Conservation (phyloP, 2,888 invertebrate species). For the Pseudoips prasinana region DNA sequence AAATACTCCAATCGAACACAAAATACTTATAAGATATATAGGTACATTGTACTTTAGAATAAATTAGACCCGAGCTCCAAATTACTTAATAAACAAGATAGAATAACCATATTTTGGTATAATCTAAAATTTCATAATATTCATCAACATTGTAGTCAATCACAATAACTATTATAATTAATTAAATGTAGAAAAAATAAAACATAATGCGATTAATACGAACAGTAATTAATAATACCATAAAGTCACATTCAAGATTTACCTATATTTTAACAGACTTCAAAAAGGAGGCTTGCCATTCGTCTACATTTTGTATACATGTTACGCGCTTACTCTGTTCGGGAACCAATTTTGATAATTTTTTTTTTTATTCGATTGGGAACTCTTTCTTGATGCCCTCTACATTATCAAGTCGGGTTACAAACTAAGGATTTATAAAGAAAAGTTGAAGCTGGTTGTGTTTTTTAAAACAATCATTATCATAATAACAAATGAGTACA, state of each 20-base stretch:
- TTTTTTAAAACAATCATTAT: no score
- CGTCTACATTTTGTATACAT: no score
- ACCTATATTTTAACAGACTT: no score
- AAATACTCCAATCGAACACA: conserved; percentile 21
- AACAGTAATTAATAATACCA: conserved; percentile 15
- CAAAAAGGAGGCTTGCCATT: no score
- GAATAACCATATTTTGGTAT: conserved; percentile 7
- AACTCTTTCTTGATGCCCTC: no score
- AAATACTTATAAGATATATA: conserved; percentile 29
- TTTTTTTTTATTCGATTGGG: no score
- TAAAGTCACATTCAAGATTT: conserved; percentile 16
- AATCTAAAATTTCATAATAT: background rate
- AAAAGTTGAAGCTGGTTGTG: no score
- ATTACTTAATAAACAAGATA: conserved; percentile 4
- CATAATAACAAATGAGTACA: no score
- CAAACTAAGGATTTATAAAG: no score
- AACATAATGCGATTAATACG: conserved; percentile 12
- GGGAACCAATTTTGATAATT: no score
- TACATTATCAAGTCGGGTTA: no score
- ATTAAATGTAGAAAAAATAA: background rate
- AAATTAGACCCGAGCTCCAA: conserved; percentile 9
- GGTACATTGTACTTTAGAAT: conserved; percentile 33
- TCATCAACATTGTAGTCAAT: background rate
- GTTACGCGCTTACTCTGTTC: no score
- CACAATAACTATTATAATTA: background rate